Base-by-base conservation (phyloP, 2,888 invertebrate species). In the Rhopalosiphum nymphaeae region DNA sequence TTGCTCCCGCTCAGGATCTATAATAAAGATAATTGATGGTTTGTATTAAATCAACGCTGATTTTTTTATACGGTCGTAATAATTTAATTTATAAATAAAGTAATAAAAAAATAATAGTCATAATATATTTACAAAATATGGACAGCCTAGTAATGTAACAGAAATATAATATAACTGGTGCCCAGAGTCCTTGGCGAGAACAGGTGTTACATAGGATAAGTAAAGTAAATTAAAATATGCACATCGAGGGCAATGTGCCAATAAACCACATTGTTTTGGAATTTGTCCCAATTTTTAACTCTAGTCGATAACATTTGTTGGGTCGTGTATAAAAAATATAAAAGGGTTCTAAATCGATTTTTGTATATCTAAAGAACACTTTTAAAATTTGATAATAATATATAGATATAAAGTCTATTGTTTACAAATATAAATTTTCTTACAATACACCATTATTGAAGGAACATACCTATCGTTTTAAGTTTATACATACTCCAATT, bases 121-220 rank as follows among this genome's bases (percentile, higher is more conserved):
- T 42, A 84, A 67, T 49, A 78, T 86, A 92, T 86, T 84, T 85
- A 92, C 49, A 78, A 57, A 89, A 56, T 78, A 53, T 56, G 53
- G 36, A 89, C 89, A 89, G 85, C 49, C 46, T 84, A 89, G 36
- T 67, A 53, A 46, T 61, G 85, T 94, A 85, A 90, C 44, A 36
- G 57, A 49, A 53, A 36, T n/a, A 61, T 94, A 86, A 93, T 89
- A 49, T n/a, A 57, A 89, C 56, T 25, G 46, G 61, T 94, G 90
- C 61, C 94, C 94, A 94, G 53, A 86, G 29, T 91, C n/a, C 53
- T 90, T 67, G 49, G n/a, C 86, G 49, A 91, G 46, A 94, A 94
- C 94, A 94, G 94, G 94, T 94, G 94, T 91, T 94, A 91, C 57
- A 90, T 57, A 78, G n/a, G 57, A 57, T 57, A 89, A 89, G 67